phyloP scores from a whole-genome alignment of 2,888 invertebrate species.

The Epinotia demarniana region DNA sequence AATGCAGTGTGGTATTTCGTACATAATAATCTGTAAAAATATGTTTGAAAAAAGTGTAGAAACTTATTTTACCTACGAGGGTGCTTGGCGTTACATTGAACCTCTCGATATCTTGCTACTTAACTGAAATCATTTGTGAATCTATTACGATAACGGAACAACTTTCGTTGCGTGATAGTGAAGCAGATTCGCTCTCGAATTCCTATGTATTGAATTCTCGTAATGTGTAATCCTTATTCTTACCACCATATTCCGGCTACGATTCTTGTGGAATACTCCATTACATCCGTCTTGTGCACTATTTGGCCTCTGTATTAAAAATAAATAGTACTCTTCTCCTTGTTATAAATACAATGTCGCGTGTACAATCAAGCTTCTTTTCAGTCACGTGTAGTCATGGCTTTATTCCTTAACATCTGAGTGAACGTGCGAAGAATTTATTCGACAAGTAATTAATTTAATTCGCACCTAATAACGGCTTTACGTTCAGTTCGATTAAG shows the following conservation, averaged over 20 bases:
- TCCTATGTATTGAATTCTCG: too few species aligned
- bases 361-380: not conserved
- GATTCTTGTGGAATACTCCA: too few species aligned
- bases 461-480: conserved; percentile 42
- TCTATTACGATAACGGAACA: too few species aligned
- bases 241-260: too few species aligned
- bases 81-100: not conserved
- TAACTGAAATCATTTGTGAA: too few species aligned
- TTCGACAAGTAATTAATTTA: conserved; percentile 40
- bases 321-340: not conserved
- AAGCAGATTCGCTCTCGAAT: too few species aligned
- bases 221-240: too few species aligned
- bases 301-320: too few species aligned
- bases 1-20: not conserved
- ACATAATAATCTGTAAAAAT: not conserved
- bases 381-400: not conserved
- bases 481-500: conserved; percentile 38
- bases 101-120: too few species aligned
- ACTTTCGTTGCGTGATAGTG: too few species aligned
- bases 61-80: not conserved
- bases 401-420: not conserved
- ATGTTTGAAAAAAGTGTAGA: not conserved
- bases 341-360: not conserved
- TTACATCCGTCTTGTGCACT: too few species aligned
- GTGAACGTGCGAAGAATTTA: conserved; percentile 30